Conservation (phyloP, 2,113 vertebrate species). For the Callithrix jacchus region DNA sequence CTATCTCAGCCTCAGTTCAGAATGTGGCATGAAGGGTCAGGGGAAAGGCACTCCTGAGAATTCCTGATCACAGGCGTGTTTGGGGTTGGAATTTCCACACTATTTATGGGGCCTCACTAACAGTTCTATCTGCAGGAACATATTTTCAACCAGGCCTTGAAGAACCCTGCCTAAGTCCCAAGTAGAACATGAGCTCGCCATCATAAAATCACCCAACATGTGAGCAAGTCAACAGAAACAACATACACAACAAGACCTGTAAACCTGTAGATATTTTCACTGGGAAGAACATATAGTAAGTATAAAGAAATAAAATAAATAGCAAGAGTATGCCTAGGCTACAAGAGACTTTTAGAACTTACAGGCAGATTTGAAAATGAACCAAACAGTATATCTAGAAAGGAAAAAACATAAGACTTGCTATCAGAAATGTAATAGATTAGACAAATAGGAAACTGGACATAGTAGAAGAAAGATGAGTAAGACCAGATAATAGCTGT, state of each 20-base stretch:
- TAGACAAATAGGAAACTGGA: background rate
- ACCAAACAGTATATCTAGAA: background rate
- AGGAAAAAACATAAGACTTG: background rate
- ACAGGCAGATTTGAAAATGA: background rate
- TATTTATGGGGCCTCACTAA: background rate
- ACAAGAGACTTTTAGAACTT: background rate
- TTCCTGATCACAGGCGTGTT: background rate
- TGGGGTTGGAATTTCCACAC: background rate
- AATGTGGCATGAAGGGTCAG: background rate
- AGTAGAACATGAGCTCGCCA: background rate
- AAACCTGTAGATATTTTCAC: background rate
- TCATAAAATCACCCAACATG: background rate
- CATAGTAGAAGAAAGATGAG: background rate
- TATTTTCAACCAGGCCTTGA: background rate
- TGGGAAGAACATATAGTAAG: background rate
- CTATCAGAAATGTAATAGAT: background rate
- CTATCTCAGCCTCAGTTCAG: background rate
- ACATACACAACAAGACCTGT: background rate
- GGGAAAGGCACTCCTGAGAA: background rate
- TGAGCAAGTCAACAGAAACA: background rate
- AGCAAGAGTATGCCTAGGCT: background rate
- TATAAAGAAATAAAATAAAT: background rate
- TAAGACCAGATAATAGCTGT: background rate
- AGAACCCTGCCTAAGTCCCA: background rate
- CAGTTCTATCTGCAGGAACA: background rate